Base-by-base conservation (phyloP, 2,113 vertebrate species). In the Peucedramus taeniatus region DNA sequence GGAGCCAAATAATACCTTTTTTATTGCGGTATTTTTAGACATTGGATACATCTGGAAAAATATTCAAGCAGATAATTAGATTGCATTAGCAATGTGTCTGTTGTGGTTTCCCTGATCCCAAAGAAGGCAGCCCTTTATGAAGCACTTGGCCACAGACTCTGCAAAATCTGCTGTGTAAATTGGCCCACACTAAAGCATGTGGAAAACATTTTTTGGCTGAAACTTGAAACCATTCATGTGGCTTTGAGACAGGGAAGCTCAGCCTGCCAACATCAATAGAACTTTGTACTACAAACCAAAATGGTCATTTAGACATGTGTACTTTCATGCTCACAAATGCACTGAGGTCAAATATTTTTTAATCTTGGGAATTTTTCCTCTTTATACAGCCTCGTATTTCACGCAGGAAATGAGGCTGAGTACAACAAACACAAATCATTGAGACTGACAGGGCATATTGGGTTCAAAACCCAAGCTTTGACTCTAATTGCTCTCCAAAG, bases 211-310 rank as follows among this genome's bases (percentile, higher is more conserved):
- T 98, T 98, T 98, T 98, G 98, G 97, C 97, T 98, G 98, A 98
- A 98, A 98, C 96, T 97, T 86, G 97, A 98, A 98, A 98, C 98
- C 98, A 97, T 98, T 98, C 98, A 98, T 98, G 98, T 98, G 98
- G 98, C 98, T 98, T 98, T 97, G 97, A 98, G 97, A 98, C 96
- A 97, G 97, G 98, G 98, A 98, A 98, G 97, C 97, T 96, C 81
- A 53, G 97, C 89, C 97, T 98, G 98, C 98, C 98, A 98, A 98
- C 97, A 98, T 98, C 98, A 98, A 98, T 98, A 98, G 97, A 98
- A 98, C 97, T 98, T 98, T 98, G 98, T 98, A 98, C 97, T 98
- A 98, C 98, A 98, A 98, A 98, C 98, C 98, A 98, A 98, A 98
- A 98, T 97, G 98, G 98, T 98, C 98, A 98, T 97, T 98, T 98